These are phyloP conservation scores for Elephantulus edwardii DNA, from an alignment of 2,113 vertebrate species.

Conservation along the genomic window DNA sequence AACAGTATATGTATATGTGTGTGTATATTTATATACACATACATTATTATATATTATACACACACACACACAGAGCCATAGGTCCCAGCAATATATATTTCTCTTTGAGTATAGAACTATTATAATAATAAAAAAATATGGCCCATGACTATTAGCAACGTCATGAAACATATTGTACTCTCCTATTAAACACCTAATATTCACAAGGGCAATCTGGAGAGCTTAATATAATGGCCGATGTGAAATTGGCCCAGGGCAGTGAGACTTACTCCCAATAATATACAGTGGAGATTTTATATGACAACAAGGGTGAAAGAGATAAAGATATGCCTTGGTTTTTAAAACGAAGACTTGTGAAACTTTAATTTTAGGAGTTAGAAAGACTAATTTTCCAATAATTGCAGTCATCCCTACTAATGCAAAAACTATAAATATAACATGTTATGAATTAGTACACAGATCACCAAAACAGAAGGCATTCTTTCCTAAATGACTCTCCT, in stretches of 20 bases:
- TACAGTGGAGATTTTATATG: neutral
- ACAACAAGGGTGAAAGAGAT: neutral
- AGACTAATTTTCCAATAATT: neutral
- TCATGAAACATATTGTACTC: neutral
- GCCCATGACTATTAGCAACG: neutral
- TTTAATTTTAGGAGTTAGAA: constrained; percentile 3
- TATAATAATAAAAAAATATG: neutral
- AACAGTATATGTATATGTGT: too few species aligned
- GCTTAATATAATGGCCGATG: neutral
- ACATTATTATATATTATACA: too few species aligned
- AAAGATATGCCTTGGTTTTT: neutral
- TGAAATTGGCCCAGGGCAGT: neutral
- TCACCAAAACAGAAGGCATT: constrained; percentile 1
- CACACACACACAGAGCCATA: neutral
- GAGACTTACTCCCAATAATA: neutral
- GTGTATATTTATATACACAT: too few species aligned
- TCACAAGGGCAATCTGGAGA: neutral
- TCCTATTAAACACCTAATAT: neutral
- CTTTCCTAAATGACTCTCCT: neutral
- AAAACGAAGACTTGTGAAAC: neutral
- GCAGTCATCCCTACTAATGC: neutral
- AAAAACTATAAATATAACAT: neutral
- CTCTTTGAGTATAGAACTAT: neutral
- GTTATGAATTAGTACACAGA: constrained; percentile 21
- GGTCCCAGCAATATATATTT: neutral